Conservation (phyloP, 1,140 invertebrate genomes). For the Bombus cullumanus region DNA sequence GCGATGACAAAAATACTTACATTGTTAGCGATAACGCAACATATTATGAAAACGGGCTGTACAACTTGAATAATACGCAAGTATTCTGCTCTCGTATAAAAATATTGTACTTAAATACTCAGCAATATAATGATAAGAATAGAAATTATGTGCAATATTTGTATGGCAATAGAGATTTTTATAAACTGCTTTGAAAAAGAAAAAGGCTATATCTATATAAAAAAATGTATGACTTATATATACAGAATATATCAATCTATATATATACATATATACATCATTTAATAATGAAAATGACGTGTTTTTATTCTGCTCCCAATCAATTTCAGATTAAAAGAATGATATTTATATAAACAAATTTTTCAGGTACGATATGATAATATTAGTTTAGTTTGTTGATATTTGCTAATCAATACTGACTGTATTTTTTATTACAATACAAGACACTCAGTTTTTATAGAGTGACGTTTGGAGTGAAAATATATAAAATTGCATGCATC, state of each 20-base stretch:
- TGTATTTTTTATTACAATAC: constrained; percentile 30
- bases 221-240: constrained; percentile 70
- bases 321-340: constrained; percentile 64
- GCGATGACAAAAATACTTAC: neutral
- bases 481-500: constrained; percentile 58
- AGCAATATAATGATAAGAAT: constrained; percentile 58
- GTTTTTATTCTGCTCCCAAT: constrained; percentile 63
- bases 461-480: constrained; percentile 57
- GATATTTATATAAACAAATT: constrained; percentile 17
- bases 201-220: constrained; percentile 71
- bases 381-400: constrained; percentile 46
- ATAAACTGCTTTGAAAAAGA: constrained; percentile 61
- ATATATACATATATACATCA: constrained; percentile 49
- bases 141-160: constrained; percentile 76
- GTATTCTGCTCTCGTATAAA: constrained; percentile 55
- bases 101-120: constrained; percentile 51
- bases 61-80: constrained; percentile 32
- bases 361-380: constrained; percentile 62
- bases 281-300: constrained; percentile 55
- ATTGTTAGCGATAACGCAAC: neutral
- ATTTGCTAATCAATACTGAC: constrained; percentile 42
- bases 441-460: constrained; percentile 23
- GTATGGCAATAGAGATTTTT: constrained; percentile 72
- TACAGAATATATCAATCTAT: constrained; percentile 68
- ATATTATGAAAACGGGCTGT: neutral